Percentiles rank a stretch among this genome's conserved stretches.
These are phyloP conservation scores for Cyprinella venusta DNA, from an alignment of 2,797 vertebrate genomes.

Conservation along the genomic window DNA sequence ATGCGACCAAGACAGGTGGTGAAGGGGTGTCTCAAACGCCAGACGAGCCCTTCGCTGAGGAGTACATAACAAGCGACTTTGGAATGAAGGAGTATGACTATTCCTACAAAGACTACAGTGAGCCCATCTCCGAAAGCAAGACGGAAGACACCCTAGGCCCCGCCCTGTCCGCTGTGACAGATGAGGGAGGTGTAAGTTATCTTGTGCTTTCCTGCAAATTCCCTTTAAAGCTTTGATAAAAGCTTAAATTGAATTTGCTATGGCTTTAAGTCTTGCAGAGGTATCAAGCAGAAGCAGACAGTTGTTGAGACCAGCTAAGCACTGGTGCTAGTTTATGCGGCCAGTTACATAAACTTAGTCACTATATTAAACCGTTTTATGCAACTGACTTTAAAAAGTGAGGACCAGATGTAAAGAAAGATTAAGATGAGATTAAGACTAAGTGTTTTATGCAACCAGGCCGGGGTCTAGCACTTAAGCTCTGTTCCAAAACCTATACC, in stretches of 20 bases:
- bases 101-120: conserved; percentile 86
- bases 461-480: neutral
- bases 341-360: neutral
- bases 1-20: conserved; percentile 71
- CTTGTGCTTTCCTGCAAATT: conserved; percentile 62
- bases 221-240: conserved; percentile 66
- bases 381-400: neutral
- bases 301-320: neutral
- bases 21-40: conserved; percentile 69
- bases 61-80: conserved; percentile 80
- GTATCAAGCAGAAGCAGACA: conserved; percentile 17
- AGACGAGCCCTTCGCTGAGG: conserved; percentile 80
- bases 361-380: neutral
- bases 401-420: neutral
- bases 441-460: neutral
- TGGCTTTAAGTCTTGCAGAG: conserved; percentile 34
- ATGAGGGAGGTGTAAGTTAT: conserved; percentile 89
- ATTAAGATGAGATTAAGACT: neutral
- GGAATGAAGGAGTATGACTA: conserved; percentile 86
- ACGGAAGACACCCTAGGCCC: conserved; percentile 82
- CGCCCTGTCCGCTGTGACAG: conserved; percentile 86
- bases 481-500: neutral
- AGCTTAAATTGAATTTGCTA: conserved; percentile 69
- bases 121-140: conserved; percentile 77
- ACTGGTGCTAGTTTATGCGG: neutral